phyloP scores from a whole-genome alignment of 2,113 vertebrate genomes.

The Syngnathoides biaculeatus region DNA sequence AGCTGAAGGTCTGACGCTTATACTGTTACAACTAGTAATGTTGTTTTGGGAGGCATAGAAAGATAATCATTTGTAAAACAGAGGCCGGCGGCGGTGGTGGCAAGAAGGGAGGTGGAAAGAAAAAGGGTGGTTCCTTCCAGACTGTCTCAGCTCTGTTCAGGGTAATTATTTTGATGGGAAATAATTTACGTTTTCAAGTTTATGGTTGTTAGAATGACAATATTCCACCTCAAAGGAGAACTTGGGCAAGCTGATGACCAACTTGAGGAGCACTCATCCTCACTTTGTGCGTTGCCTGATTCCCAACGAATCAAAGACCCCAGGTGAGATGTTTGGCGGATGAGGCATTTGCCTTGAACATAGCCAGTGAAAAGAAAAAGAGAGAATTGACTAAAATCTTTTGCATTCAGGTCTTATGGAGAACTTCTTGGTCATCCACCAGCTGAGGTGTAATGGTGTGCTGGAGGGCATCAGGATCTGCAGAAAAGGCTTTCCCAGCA shows the following conservation, averaged over 20 bases:
- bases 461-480: slow-evolving; percentile 65
- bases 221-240: slow-evolving; percentile 36
- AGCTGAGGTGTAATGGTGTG: slow-evolving; percentile 63
- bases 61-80: slow-evolving; percentile 16
- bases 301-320: slow-evolving; percentile 56
- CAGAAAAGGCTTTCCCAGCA: slow-evolving; percentile 65
- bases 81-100: slow-evolving; percentile 46
- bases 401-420: slow-evolving; percentile 50
- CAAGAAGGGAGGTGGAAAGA: slow-evolving; percentile 58
- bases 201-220: not conserved
- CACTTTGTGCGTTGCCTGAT: slow-evolving; percentile 60
- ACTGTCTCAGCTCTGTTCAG: slow-evolving; percentile 64
- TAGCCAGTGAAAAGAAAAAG: too few relatives aligned
- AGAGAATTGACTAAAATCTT: not conserved
- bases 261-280: slow-evolving; percentile 59
- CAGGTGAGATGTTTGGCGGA: slow-evolving; percentile 24
- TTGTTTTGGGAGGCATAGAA: not conserved
- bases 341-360: not conserved
- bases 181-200: not conserved
- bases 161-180: slow-evolving; percentile 18
- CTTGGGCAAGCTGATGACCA: slow-evolving; percentile 58
- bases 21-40: not conserved
- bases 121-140: slow-evolving; percentile 63
- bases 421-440: slow-evolving; percentile 61
- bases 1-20: slow-evolving; percentile 29